phyloP scores from a whole-genome alignment of 2,113 vertebrate genomes.

The Urocynchramus pylzowi region DNA sequence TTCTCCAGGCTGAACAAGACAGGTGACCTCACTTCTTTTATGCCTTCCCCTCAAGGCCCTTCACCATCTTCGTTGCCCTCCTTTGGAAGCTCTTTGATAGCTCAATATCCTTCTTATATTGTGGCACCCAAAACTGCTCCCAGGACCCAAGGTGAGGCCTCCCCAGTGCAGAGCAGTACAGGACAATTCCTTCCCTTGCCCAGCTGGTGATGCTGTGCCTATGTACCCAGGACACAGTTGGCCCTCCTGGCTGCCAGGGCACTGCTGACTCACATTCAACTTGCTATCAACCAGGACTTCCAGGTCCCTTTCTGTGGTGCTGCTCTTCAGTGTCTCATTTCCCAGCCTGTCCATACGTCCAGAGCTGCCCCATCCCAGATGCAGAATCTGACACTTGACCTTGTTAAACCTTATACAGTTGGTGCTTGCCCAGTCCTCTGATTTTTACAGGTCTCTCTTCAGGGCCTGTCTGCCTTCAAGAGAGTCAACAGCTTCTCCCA shows the following conservation, averaged over 20 bases:
- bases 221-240: accelerated
- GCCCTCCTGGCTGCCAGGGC: background rate
- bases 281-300: accelerated
- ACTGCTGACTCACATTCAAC: background rate
- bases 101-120: background rate
- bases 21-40: background rate
- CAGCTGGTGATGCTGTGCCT: accelerated
- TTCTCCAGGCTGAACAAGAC: background rate
- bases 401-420: background rate
- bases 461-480: background rate
- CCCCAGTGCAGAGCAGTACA: accelerated
- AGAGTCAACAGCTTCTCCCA: background rate
- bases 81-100: background rate
- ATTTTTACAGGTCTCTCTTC: background rate
- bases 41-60: background rate
- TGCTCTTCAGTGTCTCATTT: background rate
- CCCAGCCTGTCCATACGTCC: background rate
- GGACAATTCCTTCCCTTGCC: background rate
- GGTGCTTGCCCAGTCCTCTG: background rate
- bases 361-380: background rate
- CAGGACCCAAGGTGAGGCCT: accelerated
- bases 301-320: accelerated
- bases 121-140: background rate
- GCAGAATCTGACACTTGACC: background rate
- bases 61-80: accelerated